Conservation (phyloP, 1,140 invertebrate genomes). For the Eriosoma lanigerum region DNA sequence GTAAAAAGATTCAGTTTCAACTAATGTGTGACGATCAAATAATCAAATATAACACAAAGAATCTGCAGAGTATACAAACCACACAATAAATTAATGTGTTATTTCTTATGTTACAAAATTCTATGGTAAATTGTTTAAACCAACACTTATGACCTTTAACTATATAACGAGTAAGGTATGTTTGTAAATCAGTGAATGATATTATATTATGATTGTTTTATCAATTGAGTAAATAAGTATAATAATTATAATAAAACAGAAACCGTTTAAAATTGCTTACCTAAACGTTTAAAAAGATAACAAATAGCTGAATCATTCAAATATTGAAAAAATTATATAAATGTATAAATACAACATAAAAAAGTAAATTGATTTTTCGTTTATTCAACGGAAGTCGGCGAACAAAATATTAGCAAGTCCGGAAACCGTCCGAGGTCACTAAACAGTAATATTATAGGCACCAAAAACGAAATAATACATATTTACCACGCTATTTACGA, state of each 20-base stretch:
- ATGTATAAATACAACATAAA: not conserved
- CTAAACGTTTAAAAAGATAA: not conserved
- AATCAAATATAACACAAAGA: not conserved
- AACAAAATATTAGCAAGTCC: constrained; percentile 27
- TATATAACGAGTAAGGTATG: constrained; percentile 18
- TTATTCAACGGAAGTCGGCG: not conserved
- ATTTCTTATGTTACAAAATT: not conserved
- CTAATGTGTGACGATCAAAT: not conserved
- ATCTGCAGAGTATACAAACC: constrained; percentile 10
- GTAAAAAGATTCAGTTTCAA: not conserved
- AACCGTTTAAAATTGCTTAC: not conserved
- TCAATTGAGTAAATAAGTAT: not conserved
- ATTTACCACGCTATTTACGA: not conserved
- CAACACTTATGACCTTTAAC: constrained; percentile 18
- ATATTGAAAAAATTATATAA: not conserved
- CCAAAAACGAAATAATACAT: not conserved
- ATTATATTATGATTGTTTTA: constrained; percentile 13
- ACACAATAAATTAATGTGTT: not conserved
- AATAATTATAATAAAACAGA: not conserved
- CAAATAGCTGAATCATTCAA: not conserved
- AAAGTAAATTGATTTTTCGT: constrained; percentile 10
- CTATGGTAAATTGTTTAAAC: not conserved
- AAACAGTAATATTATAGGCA: not conserved
- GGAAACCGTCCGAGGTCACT: not conserved
- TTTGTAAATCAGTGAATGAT: constrained; percentile 9